Percentiles rank a stretch among this genome's conserved stretches.
phyloP scores from a whole-genome alignment of 2,797 vertebrate species.

The Eremophila alpestris region DNA sequence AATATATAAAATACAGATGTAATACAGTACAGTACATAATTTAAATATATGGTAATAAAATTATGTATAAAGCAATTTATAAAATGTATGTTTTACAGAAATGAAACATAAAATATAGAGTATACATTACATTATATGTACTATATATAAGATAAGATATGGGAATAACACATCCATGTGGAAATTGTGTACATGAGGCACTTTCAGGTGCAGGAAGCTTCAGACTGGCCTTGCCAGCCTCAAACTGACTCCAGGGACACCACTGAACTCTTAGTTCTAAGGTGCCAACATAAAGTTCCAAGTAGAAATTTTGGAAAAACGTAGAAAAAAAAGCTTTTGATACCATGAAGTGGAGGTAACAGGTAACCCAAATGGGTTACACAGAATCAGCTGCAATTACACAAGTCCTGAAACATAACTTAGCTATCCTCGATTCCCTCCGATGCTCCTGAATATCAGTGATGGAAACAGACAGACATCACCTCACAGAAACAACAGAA shows the following conservation, averaged over 20 bases:
- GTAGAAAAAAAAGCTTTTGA: background rate
- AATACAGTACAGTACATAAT: background rate
- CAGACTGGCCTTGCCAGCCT: background rate
- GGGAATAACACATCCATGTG: background rate
- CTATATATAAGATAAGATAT: background rate
- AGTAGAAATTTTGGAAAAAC: background rate
- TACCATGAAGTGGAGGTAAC: background rate
- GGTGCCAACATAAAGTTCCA: too few species aligned
- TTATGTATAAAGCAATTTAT: background rate
- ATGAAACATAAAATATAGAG: background rate
- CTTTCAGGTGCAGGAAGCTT: background rate
- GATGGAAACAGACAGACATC: background rate
- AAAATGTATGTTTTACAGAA: background rate
- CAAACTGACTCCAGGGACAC: background rate
- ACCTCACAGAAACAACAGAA: background rate
- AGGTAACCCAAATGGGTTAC: background rate
- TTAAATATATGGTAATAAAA: background rate
- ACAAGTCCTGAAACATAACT: background rate
- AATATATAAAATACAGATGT: background rate
- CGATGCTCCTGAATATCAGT: background rate
- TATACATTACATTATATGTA: background rate
- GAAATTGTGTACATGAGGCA: background rate
- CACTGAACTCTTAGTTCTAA: background rate
- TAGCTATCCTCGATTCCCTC: background rate
- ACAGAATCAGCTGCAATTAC: background rate